phyloP scores from a whole-genome alignment of 2,888 invertebrate genomes.

The Nasonovia ribisnigri region DNA sequence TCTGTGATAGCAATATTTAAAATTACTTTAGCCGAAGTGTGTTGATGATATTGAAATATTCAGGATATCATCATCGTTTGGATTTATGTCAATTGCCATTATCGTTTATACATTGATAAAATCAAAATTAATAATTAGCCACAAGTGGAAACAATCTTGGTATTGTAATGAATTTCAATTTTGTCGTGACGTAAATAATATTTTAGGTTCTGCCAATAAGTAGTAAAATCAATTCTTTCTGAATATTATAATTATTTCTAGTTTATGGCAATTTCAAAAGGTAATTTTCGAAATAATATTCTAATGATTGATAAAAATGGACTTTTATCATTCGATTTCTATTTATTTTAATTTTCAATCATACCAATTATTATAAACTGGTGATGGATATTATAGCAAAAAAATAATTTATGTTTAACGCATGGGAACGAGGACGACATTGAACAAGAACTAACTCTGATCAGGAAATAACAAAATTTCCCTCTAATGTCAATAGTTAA shows the following conservation, averaged over 20 bases:
- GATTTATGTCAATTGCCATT: background rate
- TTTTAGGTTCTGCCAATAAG: background rate
- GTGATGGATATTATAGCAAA: conserved; percentile 14
- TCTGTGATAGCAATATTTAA: background rate
- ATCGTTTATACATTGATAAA: background rate
- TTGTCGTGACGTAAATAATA: background rate
- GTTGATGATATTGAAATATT: background rate
- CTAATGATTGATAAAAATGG: conserved; percentile 16
- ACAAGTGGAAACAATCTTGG: background rate
- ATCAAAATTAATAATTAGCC: background rate
- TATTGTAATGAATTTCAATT: background rate
- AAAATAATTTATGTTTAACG: background rate
- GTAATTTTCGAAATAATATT: conserved; percentile 14
- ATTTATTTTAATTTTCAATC: background rate
- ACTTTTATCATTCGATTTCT: conserved; percentile 30
- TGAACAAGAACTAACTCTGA: background rate
- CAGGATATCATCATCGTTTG: background rate
- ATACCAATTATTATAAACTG: background rate
- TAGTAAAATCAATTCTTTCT: background rate
- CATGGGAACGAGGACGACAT: background rate
- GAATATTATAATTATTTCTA: background rate
- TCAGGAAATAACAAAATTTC: background rate
- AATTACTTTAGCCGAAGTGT: background rate
- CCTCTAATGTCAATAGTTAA: background rate
- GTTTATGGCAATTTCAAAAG: background rate